These are phyloP conservation scores for Neomorphus geoffroyi DNA, from an alignment of 2,797 vertebrate genomes.

Conservation along the genomic window DNA sequence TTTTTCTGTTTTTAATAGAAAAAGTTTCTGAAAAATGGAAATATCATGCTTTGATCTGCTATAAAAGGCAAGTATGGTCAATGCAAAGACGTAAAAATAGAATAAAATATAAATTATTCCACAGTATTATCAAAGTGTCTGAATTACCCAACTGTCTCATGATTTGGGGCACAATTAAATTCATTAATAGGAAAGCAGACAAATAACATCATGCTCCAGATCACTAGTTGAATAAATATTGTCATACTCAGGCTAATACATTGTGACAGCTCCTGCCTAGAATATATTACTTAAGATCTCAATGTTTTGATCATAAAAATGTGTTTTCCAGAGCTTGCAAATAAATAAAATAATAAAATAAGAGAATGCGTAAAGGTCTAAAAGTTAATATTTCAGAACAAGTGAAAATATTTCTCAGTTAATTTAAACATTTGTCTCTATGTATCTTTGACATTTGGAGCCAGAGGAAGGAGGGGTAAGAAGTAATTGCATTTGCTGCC, in stretches of 20 bases:
- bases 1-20: background rate
- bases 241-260: background rate
- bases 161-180: conserved; percentile 8
- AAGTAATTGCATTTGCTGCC: conserved; percentile 55
- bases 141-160: background rate
- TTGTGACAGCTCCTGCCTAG: background rate
- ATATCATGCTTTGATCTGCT: background rate
- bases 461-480: conserved; percentile 21
- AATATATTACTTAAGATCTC: background rate
- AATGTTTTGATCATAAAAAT: conserved; percentile 15
- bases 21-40: background rate
- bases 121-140: background rate
- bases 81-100: background rate
- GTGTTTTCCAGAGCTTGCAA: conserved; percentile 5
- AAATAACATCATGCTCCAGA: background rate
- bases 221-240: background rate
- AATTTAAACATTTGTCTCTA: conserved; percentile 58
- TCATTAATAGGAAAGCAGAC: background rate
- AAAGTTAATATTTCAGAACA: conserved; percentile 38
- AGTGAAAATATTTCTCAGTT: conserved; percentile 40
- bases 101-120: background rate
- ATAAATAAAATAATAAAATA: conserved; percentile 25
- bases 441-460: conserved; percentile 65
- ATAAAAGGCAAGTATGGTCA: background rate
- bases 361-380: background rate